Base-by-base conservation (phyloP, 2,113 vertebrate species). In the Paradisaea rubra region DNA sequence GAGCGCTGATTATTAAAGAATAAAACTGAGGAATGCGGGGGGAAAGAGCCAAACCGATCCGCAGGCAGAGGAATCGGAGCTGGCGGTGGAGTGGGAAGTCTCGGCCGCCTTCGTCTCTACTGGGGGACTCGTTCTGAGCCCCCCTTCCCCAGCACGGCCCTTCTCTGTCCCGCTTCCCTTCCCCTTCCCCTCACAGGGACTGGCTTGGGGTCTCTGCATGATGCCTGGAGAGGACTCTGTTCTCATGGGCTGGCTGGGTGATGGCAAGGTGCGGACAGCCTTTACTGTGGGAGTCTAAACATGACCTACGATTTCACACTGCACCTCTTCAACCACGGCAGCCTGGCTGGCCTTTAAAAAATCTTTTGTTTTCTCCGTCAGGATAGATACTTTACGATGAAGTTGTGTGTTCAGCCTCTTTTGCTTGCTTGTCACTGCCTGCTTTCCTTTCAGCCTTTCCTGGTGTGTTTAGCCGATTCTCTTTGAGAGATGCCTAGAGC, bases 391-490 rank as follows among this genome's bases (percentile, higher is more conserved):
- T 89, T 95, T 54, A 90, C 33, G 45, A 54, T 35, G 31, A 89
- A 86, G n/a, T 82, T 71, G 66, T 80, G 42, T 45, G 63, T 65
- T 88, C 79, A 77, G 74, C 79, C 74, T 93, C 82, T 80, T 96
- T 77, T 69, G 76, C 93, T 95, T 86, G 74, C 95, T 83, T 95
- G 95, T 95, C 95, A 88, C 90, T 93, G 92, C 96, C 92, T 94
- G 85, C 88, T 96, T 69, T 73, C 86, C 82, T 93, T 82, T 86
- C 94, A 94, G 90, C 85, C 79, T 80, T 83, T 27, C 10, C 79
- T 83, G 85, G 42, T 83, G 95, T 21, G 63, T 82, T 91, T 20
- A 72, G 79, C 71, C 71, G 31, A 35, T 69, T 85, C 63, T 57
- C 50, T 49, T 7, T 6, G 31, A n/a, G 89, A 91, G 92, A 33